Base-by-base conservation (phyloP, 2,113 vertebrate species). In the Tamias sibiricus region DNA sequence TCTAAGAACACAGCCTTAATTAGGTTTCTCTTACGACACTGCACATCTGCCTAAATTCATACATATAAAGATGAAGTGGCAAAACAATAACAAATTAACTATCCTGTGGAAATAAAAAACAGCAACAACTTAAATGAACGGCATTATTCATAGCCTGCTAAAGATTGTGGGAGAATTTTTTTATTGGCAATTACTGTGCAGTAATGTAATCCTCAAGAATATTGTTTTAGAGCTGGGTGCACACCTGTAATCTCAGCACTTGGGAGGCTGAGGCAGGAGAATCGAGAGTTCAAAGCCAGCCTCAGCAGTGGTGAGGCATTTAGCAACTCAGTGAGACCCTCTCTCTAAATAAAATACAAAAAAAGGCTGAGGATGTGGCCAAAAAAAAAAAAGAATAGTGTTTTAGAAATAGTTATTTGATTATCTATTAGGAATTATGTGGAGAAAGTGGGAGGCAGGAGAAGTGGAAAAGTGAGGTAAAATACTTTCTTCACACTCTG, bases 81-180 rank as follows among this genome's bases (percentile, higher is more conserved):
- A 66, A 75, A 95, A 77, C 44, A 71, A 79, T 90, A 94, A 76
- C 71, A 88, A 87, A 87, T 84, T 85, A 66, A 79, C 47, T 96
- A 57, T 22, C 24, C 64, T 37, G 87, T 89, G 44, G 26, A 81
- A 66, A 76, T 30, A 49, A 69, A 77, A 57, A 83, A 35, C 6
- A 83, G 42, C 32, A 64, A 28, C 11, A 83, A 49, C 71, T 68
- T 90, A 87, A 87, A 44, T 85, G 59, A 94, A 92, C 37, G 57
- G 16, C 52, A 52, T 85, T 82, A 42, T 83, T 87, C 26, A 8
- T 57, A 91, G 42, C 28, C 68, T 86, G 26, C 4, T 66, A 89
- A 62, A 95, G 40, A 69, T 8, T 24, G 20, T 83, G 24, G 71
- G 68, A 79, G 57, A 35, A 20, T 90, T 84, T 94, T 95, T 69